Evolutionary conservation across 2,113 vertebrate species (phyloP).

Genomic region (Phylloscopus whistleri): DNA sequence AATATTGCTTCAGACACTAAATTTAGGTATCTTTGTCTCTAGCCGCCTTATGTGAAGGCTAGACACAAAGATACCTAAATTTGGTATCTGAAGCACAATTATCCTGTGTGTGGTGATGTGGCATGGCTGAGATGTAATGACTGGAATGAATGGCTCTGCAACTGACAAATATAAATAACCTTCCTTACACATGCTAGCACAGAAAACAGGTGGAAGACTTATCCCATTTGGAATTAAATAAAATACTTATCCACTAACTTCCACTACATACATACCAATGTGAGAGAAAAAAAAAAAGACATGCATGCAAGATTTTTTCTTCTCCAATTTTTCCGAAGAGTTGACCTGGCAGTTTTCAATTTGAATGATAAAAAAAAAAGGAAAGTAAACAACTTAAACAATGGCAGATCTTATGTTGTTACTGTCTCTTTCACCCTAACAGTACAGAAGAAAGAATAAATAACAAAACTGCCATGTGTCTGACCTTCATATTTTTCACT

Average conservation of each 20-base stretch:
- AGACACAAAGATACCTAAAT: background rate
- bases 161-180: background rate
- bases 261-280: background rate
- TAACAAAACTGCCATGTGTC: background rate
- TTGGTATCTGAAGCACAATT: background rate
- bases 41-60: background rate
- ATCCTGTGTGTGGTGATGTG: background rate
- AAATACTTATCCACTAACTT: background rate
- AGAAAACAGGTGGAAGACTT: background rate
- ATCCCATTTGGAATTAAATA: background rate
- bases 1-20: too few relatives aligned
- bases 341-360: background rate
- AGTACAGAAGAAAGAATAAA: background rate
- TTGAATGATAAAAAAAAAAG: background rate
- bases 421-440: background rate
- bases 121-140: background rate
- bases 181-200: background rate
- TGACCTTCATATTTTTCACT: background rate
- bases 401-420: background rate
- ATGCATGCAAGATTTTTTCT: background rate
- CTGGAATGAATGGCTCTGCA: background rate
- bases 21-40: too few relatives aligned
- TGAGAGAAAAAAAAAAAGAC: background rate
- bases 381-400: background rate
- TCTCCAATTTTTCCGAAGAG: background rate